Conservation (phyloP, 2,797 vertebrate species). For the Cryptoblepharus egeriae region DNA sequence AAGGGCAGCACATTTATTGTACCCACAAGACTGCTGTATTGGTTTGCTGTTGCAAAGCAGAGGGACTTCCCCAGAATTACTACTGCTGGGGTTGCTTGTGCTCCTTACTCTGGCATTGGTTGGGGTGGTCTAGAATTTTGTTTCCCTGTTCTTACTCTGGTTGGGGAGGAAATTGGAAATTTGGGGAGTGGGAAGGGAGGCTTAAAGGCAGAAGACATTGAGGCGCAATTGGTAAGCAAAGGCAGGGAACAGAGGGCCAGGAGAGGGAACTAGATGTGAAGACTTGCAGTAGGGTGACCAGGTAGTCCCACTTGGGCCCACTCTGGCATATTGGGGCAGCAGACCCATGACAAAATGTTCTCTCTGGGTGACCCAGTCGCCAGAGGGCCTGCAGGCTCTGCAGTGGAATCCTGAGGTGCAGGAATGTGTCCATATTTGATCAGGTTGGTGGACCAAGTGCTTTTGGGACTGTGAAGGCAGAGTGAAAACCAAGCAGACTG, state of each 20-base stretch:
- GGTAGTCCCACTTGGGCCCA: neutral
- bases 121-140: neutral
- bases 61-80: no score
- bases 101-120: neutral
- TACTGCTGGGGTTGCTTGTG: neutral
- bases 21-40: no score
- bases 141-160: neutral
- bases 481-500: neutral
- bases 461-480: neutral
- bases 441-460: no score
- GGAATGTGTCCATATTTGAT: no score
- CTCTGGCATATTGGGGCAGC: neutral
- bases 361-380: no score
- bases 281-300: no score
- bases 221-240: no score
- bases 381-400: neutral
- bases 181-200: neutral
- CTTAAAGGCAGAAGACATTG: neutral
- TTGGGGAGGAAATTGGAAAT: neutral
- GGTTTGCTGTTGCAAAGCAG: neutral
- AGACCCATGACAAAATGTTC: no score
- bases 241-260: neutral
- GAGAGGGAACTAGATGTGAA: no score
- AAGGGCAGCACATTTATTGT: no score
- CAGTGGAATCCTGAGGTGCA: neutral